A percentile compares a stretch with the other conserved stretches of the same genome.
Evolutionary conservation across 2,113 vertebrate genomes (phyloP).

Genomic region (Leptobrachium leishanense): DNA sequence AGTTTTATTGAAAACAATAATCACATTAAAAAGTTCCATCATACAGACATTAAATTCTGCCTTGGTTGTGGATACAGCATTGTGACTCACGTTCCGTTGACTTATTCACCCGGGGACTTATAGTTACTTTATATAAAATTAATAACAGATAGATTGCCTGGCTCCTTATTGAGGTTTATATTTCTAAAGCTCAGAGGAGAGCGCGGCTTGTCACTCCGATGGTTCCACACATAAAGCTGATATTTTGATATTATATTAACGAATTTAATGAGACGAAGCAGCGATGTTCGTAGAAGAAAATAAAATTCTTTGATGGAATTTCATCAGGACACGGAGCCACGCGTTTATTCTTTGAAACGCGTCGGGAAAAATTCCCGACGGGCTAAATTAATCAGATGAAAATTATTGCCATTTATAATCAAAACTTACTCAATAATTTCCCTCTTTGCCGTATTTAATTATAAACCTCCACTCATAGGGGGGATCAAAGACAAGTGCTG

Average conservation of each 20-base stretch:
- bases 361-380: conserved; percentile 24
- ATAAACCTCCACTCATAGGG: conserved; percentile 28
- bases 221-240: conserved; percentile 23
- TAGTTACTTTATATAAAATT: too few species aligned
- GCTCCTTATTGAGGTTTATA: background rate
- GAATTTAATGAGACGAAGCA: conserved; percentile 15
- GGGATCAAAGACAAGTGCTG: conserved; percentile 41
- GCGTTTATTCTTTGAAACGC: conserved; percentile 23
- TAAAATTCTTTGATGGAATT: conserved; percentile 36
- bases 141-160: too few species aligned
- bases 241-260: conserved; percentile 36
- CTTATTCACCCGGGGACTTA: too few species aligned
- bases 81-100: too few species aligned
- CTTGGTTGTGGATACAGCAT: too few species aligned
- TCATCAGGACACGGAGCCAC: conserved; percentile 33
- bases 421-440: conserved; percentile 45
- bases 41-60: too few species aligned
- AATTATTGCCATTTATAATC: conserved; percentile 50
- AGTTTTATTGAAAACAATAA: too few species aligned
- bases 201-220: background rate
- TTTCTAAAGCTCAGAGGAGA: conserved; percentile 11
- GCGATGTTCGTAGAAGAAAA: conserved; percentile 6
- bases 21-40: too few species aligned
- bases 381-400: conserved; percentile 40
- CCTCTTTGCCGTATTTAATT: conserved; percentile 45